Evolutionary conservation across 2,113 vertebrate genomes (phyloP).

Genomic region (Laterallus jamaicensis): DNA sequence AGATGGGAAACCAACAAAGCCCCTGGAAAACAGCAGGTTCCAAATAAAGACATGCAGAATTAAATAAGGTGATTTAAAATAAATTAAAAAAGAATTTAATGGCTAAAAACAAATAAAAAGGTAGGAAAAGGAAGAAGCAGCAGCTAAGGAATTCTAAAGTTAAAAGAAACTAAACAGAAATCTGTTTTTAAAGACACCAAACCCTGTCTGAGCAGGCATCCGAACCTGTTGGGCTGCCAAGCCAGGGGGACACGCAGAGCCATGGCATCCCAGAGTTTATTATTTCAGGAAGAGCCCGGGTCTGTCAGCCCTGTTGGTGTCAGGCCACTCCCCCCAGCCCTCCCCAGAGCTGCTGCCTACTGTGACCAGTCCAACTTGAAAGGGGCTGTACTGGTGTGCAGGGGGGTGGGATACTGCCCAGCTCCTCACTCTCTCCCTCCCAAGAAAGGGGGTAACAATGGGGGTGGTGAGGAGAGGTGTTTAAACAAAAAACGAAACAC

Average conservation of each 20-base stretch:
- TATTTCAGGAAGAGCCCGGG: accelerated
- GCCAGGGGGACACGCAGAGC: neutral
- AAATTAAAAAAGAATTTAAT: too few relatives aligned
- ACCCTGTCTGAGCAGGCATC: accelerated
- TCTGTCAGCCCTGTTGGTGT: neutral
- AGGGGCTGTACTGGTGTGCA: neutral
- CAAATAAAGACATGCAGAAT: too few relatives aligned
- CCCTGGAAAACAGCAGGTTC: too few relatives aligned
- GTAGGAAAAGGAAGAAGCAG: neutral
- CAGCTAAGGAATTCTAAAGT: neutral
- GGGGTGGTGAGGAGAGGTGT: neutral
- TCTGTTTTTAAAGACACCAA: neutral
- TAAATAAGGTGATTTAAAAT: too few relatives aligned
- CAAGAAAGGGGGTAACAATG: too few relatives aligned
- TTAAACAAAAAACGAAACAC: neutral
- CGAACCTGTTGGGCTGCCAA: accelerated
- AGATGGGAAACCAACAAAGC: too few relatives aligned
- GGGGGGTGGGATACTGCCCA: neutral
- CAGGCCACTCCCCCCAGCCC: accelerated
- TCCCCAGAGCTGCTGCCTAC: neutral
- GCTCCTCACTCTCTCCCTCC: neutral
- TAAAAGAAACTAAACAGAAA: neutral
- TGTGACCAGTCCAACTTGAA: too few relatives aligned
- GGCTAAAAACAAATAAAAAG: too few relatives aligned
- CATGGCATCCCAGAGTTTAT: accelerated